Percentiles rank a stretch among this genome's conserved stretches.
Evolutionary conservation across 1,140 invertebrate species (phyloP).

Genomic region (Apis florea): DNA sequence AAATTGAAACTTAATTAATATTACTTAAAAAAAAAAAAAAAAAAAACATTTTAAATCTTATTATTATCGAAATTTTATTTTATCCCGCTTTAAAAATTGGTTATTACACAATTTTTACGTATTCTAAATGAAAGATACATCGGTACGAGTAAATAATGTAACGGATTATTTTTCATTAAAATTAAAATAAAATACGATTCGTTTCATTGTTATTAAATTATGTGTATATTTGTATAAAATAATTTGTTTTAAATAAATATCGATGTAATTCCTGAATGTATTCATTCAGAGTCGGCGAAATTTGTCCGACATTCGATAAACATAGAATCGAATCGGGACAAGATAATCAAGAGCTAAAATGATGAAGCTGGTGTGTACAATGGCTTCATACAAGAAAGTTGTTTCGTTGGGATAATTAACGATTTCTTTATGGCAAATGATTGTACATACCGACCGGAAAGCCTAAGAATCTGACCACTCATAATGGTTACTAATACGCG

Average conservation of each 20-base stretch:
- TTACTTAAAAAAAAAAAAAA: background rate
- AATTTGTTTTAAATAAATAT: background rate
- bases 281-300: background rate
- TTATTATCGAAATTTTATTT: no score
- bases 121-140: no score
- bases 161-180: background rate
- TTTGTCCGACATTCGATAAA: background rate
- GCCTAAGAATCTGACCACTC: constrained; percentile 1
- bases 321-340: background rate
- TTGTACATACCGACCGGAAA: background rate
- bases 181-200: background rate
- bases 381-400: background rate
- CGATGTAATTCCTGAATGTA: background rate
- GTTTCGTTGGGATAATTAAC: background rate
- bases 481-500: background rate
- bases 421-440: background rate
- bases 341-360: background rate
- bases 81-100: no score
- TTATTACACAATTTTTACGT: no score
- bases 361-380: background rate
- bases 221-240: no score
- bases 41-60: background rate
- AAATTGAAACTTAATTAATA: background rate
- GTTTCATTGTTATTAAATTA: no score
- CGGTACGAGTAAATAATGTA: background rate